phyloP scores from a whole-genome alignment of 2,888 invertebrate genomes.

The Mimas tiliae region DNA sequence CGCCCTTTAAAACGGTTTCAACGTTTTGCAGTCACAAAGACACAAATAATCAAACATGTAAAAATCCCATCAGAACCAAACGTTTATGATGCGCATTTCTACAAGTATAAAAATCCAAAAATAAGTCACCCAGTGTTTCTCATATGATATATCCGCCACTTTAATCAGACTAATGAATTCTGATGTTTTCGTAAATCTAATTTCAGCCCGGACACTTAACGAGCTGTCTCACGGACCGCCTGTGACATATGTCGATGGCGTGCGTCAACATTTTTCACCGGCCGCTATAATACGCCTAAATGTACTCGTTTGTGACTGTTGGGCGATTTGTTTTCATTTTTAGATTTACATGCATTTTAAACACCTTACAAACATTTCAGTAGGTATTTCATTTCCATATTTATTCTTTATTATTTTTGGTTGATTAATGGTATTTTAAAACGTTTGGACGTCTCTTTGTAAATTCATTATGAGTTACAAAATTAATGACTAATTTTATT shows the following conservation, averaged over 20 bases:
- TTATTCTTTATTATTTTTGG: no score
- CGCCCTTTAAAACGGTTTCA: no score
- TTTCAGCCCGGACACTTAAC: conserved; percentile 46
- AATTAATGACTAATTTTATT: no score
- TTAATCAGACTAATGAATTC: conserved; percentile 24
- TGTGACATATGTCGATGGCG: conserved; percentile 50
- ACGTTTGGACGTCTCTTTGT: no score
- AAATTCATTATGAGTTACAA: no score
- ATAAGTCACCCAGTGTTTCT: conserved; percentile 20
- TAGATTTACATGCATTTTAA: conserved; percentile 1
- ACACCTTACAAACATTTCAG: neutral
- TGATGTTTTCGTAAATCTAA: conserved; percentile 26
- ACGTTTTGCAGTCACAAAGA: no score
- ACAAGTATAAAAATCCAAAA: neutral
- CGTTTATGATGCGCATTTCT: neutral
- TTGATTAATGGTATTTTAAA: no score
- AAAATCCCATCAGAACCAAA: neutral
- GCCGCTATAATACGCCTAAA: conserved; percentile 41
- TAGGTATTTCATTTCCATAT: no score
- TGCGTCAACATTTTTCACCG: conserved; percentile 50
- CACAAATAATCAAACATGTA: neutral
- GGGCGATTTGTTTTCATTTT: conserved; percentile 34
- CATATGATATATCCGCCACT: conserved; percentile 23
- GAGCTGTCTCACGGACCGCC: conserved; percentile 51
- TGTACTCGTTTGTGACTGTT: conserved; percentile 36